Conservation (phyloP, 2,888 invertebrate species). For the Parnassius glacialis region DNA sequence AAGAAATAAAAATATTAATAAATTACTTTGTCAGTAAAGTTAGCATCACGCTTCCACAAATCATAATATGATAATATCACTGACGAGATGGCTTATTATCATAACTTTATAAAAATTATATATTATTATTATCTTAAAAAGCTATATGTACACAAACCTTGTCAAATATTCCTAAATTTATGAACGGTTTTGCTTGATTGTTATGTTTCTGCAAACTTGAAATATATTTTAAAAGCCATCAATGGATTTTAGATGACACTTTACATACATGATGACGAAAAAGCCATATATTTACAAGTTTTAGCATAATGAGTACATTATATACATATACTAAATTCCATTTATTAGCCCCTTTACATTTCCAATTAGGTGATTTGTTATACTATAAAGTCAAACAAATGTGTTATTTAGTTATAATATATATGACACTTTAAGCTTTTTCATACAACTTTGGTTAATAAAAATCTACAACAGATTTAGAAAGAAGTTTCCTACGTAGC, state of each 20-base stretch:
- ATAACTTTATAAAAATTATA: constrained; percentile 15
- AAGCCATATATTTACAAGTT: not conserved
- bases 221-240: constrained; percentile 7
- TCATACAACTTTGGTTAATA: too few relatives aligned
- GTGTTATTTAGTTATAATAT: not conserved
- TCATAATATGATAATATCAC: constrained; percentile 23
- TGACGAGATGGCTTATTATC: constrained; percentile 15
- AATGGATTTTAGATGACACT: not conserved
- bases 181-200: constrained; percentile 6
- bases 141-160: constrained; percentile 16
- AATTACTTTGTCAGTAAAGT: constrained; percentile 18
- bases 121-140: constrained; percentile 7
- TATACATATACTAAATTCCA: too few relatives aligned
- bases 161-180: constrained; percentile 22
- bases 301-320: not conserved
- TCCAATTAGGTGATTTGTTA: too few relatives aligned
- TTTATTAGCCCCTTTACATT: too few relatives aligned
- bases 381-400: too few relatives aligned
- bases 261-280: not conserved
- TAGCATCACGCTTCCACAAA: constrained; percentile 21
- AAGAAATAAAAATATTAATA: constrained; percentile 5
- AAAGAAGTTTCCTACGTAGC: too few relatives aligned
- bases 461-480: too few relatives aligned
- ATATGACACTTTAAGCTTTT: too few relatives aligned
- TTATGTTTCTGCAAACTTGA: not conserved